Percentiles rank a stretch among this genome's conserved stretches.
Conservation (phyloP, 2,797 vertebrate genomes). For the Lerista edwardsae region DNA sequence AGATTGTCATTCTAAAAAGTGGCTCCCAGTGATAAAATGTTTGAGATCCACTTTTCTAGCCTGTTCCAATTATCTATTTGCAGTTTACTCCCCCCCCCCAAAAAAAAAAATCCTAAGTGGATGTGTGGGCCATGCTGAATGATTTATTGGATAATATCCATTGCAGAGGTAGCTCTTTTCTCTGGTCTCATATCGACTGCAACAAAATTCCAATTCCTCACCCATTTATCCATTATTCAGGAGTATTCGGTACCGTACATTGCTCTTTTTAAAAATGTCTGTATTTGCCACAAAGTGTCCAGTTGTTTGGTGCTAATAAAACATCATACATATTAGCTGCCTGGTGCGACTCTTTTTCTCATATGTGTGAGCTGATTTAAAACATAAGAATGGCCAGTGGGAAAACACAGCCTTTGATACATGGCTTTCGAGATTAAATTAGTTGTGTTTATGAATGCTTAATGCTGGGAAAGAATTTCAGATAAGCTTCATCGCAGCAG, state of each 20-base stretch:
- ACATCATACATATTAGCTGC: not conserved
- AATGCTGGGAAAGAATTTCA: conserved; percentile 13
- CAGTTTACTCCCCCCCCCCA: not conserved
- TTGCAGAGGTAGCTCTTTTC: not conserved
- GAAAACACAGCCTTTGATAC: not conserved
- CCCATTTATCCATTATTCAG: conserved; percentile 5
- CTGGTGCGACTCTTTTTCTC: conserved; percentile 2
- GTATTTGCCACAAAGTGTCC: no score
- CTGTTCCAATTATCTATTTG: not conserved
- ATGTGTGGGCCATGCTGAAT: not conserved
- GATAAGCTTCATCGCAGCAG: not conserved
- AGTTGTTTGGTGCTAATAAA: not conserved
- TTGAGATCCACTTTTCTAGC: no score
- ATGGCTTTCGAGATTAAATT: conserved; percentile 2
- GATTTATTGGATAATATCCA: not conserved
- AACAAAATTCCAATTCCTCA: not conserved
- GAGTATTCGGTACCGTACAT: not conserved
- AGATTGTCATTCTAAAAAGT: no score
- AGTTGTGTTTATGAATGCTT: not conserved
- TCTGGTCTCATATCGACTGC: not conserved
- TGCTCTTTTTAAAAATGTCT: no score
- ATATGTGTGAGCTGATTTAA: not conserved
- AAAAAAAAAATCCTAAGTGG: not conserved
- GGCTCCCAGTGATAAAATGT: no score
- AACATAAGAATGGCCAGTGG: not conserved